phyloP scores from a whole-genome alignment of 2,797 vertebrate species.

The Cynopterus sphinx region DNA sequence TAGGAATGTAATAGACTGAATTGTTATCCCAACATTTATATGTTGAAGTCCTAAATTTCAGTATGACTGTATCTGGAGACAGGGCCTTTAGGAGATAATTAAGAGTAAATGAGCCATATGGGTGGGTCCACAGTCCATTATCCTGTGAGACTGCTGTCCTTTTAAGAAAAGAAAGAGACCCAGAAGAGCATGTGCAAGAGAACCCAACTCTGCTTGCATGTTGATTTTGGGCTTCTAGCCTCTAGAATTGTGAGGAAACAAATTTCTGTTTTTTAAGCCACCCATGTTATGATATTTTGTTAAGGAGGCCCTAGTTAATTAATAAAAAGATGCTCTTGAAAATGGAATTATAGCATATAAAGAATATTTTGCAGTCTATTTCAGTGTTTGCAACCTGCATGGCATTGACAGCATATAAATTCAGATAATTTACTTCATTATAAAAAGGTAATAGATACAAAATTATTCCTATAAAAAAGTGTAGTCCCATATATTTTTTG shows the following conservation, averaged over 20 bases:
- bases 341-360: not conserved
- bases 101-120: not conserved
- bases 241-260: not conserved
- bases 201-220: not conserved
- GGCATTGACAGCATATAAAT: not conserved
- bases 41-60: not conserved
- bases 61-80: rapidly evolving
- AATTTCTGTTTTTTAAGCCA: not conserved
- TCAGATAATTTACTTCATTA: not conserved
- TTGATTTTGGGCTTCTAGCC: not conserved
- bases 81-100: not conserved
- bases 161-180: not conserved
- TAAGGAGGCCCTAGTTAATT: no score
- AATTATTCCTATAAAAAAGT: not conserved
- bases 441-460: not conserved
- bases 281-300: not conserved
- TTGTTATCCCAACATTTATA: not conserved
- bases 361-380: not conserved
- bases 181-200: not conserved
- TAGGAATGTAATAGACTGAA: not conserved
- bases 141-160: not conserved
- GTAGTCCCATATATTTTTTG: not conserved
- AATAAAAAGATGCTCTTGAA: not conserved
- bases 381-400: not conserved
- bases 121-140: not conserved